Base-by-base conservation (phyloP, 2,797 vertebrate genomes). In the Thalassophryne amazonica region DNA sequence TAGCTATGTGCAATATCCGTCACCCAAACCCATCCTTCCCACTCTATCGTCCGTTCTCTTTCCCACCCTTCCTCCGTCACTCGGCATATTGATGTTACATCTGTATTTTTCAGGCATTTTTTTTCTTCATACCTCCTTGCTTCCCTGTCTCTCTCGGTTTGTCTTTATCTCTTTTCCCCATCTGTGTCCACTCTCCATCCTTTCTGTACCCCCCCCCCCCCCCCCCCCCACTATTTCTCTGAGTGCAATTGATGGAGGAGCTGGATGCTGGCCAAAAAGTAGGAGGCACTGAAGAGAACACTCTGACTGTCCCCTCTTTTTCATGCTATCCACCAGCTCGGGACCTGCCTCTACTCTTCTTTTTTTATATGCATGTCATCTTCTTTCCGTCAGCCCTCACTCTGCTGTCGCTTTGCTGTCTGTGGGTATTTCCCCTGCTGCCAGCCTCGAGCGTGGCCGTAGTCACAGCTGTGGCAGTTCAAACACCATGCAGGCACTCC, bases 191-290 rank as follows among this genome's bases (percentile, higher is more conserved):
- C 10, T 37, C 40, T 3, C 9, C 13, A 13, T 32, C 37, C 69
- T 63, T 28, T 30, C 18, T 31, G 31, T 37, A 55, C 31, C 58
- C 64, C 54, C 43, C 67, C 70, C 76, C 81, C 75, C 61, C 32
- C 37, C 31, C 58, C 64, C 54, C 43, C 67, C 70, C 76, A 81
- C 75, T 61, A 77, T 85, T 76, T 84, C 41, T 67, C 64, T 60
- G 77, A 83, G 81, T 76, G 84, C 69, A 64, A 64, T 67, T 86
- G 83, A 88, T 86, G 78, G 78, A 86, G 69, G 58, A 63, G 33
- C 54, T 85, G 83, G 81, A 81, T 40, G 46, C 23, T 22, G 28
- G 68, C 82, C 85, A 83, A 52, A 51, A 60, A 53, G 30, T 55
- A 67, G 47, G 56, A 67, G 63, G 65, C 33, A 51, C 54, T 60